Conservation (phyloP, 2,888 invertebrate genomes). For the Tricholauxania praeusta region DNA sequence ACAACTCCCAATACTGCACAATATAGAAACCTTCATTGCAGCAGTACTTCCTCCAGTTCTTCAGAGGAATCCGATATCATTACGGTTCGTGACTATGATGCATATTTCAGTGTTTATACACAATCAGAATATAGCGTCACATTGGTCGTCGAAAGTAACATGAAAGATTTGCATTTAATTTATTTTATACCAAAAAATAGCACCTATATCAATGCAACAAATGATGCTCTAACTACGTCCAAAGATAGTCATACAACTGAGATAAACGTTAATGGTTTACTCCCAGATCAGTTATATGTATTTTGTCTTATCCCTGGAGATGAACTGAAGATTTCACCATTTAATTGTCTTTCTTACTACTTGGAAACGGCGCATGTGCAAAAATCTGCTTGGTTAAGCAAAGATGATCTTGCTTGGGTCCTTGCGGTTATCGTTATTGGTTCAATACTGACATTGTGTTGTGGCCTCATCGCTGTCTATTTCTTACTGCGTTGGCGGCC, state of each 20-base stretch:
- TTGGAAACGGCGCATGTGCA: neutral
- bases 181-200: constrained; percentile 23
- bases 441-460: constrained; percentile 44
- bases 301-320: constrained; percentile 53
- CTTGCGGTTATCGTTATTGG: constrained; percentile 46
- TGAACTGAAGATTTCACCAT: constrained; percentile 47
- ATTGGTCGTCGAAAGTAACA: constrained; percentile 1
- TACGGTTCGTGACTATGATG: constrained; percentile 19
- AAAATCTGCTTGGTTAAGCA: constrained; percentile 50
- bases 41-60: neutral
- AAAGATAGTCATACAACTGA: neutral
- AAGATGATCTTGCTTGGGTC: constrained; percentile 42
- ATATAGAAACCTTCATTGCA: neutral
- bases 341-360: constrained; percentile 55
- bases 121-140: constrained; percentile 8
- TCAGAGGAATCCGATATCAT: neutral
- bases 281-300: constrained; percentile 44
- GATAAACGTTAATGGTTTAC: constrained; percentile 36
- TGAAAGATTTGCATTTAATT: constrained; percentile 17
- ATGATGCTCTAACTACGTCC: too few relatives aligned
- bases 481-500: constrained; percentile 51
- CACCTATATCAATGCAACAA: neutral
- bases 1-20: neutral
- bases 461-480: constrained; percentile 51
- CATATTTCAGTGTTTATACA: constrained; percentile 24